phyloP scores from a whole-genome alignment of 2,888 invertebrate species.

The Diadegma fenestrale region DNA sequence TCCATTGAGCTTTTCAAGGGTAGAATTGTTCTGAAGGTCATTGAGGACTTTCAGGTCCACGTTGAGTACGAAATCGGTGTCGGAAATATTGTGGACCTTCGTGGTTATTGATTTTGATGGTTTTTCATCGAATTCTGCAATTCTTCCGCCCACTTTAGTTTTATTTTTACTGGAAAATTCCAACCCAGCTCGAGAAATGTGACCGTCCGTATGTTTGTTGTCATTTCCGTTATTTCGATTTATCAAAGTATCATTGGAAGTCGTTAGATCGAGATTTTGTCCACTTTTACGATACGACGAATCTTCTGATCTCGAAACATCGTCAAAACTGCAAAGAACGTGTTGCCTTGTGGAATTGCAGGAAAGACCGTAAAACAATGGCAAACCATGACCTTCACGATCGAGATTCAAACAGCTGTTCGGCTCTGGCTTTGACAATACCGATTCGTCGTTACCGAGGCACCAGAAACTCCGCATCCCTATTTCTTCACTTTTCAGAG shows the following conservation, averaged over 20 bases:
- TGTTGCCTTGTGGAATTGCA: constrained; percentile 67
- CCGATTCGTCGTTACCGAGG: constrained; percentile 60
- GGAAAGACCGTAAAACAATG: constrained; percentile 70
- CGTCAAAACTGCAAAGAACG: constrained; percentile 63
- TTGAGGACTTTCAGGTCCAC: constrained; percentile 36
- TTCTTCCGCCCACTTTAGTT: constrained; percentile 1
- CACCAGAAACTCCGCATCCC: constrained; percentile 68
- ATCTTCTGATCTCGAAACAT: constrained; percentile 13
- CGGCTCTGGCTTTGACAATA: constrained; percentile 63
- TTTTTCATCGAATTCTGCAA: constrained; percentile 47
- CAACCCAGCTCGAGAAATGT: background rate
- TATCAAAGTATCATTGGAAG: background rate
- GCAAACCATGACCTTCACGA: constrained; percentile 68
- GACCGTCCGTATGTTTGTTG: too few species aligned
- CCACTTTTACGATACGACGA: background rate
- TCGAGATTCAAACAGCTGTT: constrained; percentile 71
- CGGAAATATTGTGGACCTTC: constrained; percentile 51
- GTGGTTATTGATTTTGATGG: constrained; percentile 37
- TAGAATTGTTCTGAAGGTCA: constrained; percentile 36
- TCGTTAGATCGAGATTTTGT: background rate
- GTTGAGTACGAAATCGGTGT: constrained; percentile 43
- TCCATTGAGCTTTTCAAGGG: background rate
- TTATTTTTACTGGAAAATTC: background rate
- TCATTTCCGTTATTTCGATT: background rate
- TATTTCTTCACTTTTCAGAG: constrained; percentile 52